Conservation (phyloP, 1,140 invertebrate genomes). For the Phthorimaea operculella region DNA sequence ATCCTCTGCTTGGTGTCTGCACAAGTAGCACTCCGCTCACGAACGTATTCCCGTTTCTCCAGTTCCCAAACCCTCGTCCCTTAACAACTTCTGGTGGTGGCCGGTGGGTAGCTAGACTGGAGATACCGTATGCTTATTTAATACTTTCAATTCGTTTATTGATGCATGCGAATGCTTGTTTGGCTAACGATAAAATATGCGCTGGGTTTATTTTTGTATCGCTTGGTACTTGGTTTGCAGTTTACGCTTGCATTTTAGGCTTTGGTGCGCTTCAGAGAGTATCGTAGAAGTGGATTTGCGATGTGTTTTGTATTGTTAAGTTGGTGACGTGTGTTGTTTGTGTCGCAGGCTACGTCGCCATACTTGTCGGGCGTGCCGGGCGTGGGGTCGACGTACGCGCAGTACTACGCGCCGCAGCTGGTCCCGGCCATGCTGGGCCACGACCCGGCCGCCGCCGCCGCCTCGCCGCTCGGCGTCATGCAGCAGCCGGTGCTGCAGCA, state of each 20-base stretch:
- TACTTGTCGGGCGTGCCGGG: conserved; percentile 89
- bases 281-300: background rate
- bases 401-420: conserved; percentile 87
- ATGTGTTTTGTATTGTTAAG: background rate
- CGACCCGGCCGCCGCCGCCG: conserved; percentile 83
- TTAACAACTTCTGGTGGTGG: conserved; percentile 34
- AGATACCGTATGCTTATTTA: conserved; percentile 47
- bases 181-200: conserved; percentile 28
- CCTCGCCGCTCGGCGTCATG: conserved; percentile 73
- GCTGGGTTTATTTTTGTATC: conserved; percentile 2
- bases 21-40: conserved; percentile 1
- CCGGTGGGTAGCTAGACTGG: conserved; percentile 44
- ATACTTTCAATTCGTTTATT: conserved; percentile 33
- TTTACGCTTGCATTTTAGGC: conserved; percentile 15
- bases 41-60: conserved; percentile 2
- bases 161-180: conserved; percentile 51
- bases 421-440: conserved; percentile 86
- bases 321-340: conserved; percentile 15
- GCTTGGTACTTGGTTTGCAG: conserved; percentile 7
- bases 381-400: conserved; percentile 86
- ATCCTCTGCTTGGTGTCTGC: conserved; percentile 9
- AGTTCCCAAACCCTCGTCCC: conserved; percentile 8
- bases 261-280: background rate
- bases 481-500: conserved; percentile 87
- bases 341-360: conserved; percentile 83